These are phyloP conservation scores for Parnassius mnemosyne DNA, from an alignment of 2,888 invertebrate species.

Conservation along the genomic window DNA sequence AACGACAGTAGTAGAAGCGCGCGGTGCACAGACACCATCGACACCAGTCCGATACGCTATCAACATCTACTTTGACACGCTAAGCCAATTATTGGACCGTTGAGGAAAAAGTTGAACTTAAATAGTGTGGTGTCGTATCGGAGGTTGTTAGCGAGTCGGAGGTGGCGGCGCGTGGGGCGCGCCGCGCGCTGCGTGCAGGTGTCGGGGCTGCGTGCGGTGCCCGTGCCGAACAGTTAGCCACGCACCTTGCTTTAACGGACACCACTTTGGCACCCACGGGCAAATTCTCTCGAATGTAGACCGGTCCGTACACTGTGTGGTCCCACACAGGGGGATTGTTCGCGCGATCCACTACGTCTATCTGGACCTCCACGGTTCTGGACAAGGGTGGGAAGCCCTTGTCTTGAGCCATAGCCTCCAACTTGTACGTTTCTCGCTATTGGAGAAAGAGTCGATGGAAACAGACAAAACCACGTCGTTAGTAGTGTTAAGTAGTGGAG, in stretches of 20 bases:
- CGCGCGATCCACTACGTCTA: conserved; percentile 98
- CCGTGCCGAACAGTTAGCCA: conserved; percentile 79
- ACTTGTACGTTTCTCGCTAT: conserved; percentile 98
- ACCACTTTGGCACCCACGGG: conserved; percentile 98
- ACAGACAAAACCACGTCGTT: conserved; percentile 84
- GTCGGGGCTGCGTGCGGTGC: conserved; percentile 83
- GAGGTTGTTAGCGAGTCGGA: conserved; percentile 22
- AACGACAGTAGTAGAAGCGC: conserved; percentile 56
- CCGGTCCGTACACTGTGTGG: conserved; percentile 97
- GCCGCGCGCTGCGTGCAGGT: conserved; percentile 57
- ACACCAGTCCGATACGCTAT: conserved; percentile 43
- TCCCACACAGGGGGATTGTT: conserved; percentile 99
- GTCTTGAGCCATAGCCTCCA: conserved; percentile 99
- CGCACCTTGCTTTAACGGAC: conserved; percentile 99
- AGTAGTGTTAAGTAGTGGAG: conserved; percentile 82
- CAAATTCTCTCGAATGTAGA: conserved; percentile 98
- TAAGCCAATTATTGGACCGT: background rate
- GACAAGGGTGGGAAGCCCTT: conserved; percentile 97
- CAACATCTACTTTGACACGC: conserved; percentile 27
- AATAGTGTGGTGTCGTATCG: conserved; percentile 24
- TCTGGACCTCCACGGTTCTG: conserved; percentile 98
- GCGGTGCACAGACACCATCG: conserved; percentile 70
- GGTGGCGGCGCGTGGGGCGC: conserved; percentile 25
- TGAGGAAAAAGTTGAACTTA: background rate
- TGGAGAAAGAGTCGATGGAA: conserved; percentile 83